These are phyloP conservation scores for Plectropomus leopardus DNA, from an alignment of 2,113 vertebrate genomes.

Conservation along the genomic window DNA sequence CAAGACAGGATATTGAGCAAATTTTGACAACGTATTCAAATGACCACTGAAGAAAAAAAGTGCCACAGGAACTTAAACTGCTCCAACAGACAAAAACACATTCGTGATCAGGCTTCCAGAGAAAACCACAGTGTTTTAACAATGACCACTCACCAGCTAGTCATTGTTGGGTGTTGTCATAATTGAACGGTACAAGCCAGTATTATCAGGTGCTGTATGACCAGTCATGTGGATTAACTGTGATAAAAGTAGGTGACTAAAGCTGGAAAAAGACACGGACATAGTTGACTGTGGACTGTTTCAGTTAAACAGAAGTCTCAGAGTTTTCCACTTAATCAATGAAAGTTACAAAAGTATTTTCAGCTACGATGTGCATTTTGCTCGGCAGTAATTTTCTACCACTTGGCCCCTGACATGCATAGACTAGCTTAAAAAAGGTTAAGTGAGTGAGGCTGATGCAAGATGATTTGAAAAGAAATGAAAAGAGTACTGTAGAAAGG, in stretches of 20 bases:
- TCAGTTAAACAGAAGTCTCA: no score
- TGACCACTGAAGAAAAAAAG: background rate
- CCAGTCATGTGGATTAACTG: constrained; percentile 4
- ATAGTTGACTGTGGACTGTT: background rate
- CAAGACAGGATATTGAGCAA: background rate
- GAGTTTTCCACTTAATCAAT: no score
- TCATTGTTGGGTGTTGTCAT: background rate
- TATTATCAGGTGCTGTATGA: background rate
- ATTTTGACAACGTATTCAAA: background rate
- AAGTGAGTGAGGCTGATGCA: no score
- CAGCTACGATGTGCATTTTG: no score
- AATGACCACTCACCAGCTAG: background rate
- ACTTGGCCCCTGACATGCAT: no score
- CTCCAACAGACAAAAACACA: background rate
- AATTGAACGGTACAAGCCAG: background rate
- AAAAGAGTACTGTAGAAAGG: no score
- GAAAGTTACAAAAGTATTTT: no score
- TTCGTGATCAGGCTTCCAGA: background rate
- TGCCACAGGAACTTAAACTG: background rate
- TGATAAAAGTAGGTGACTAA: background rate
- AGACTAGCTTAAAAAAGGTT: no score
- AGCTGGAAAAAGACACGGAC: background rate
- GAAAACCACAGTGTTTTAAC: background rate
- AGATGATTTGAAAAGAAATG: no score
- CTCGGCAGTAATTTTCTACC: no score